Evolutionary conservation across 1,140 invertebrate species (phyloP), one percentile per base, ranked within the genome.

Genomic region (Delia radicum): DNA sequence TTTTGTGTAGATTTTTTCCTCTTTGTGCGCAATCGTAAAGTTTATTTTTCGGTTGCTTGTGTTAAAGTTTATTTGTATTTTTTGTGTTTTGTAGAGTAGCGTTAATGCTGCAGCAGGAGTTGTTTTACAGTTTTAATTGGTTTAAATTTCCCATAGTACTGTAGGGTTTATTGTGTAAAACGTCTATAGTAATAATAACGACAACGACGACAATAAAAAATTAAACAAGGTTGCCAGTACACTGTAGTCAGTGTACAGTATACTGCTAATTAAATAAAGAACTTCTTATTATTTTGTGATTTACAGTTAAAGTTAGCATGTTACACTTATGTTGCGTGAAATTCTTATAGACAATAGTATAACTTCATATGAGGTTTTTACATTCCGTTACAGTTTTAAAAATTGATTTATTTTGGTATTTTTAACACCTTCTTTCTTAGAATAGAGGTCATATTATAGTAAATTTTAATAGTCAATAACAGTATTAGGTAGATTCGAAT

Each of bases 61-160:
- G 27, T 26, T 69, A 69, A 28, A 31, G 29, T 33, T 65, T 65
- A 27, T 27, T 10, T 65, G 26, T 28, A 15, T 42, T 42, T 42
- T 42, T 10, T 42, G 10, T 12, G 37, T 69, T 37, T 8, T 69
- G 65, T 69, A 69, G 29, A 69, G n/a, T 21, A 55, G 48, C 24
- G 18, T 55, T 55, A 69, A 69, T 69, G n/a, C 65, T 69, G 65
- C 65, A 69, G n/a, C 65, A 69, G 65, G 65, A 69, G 24, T 69
- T 33, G 24, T 69, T 69, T 69, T 69, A 69, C 65, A 69, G 65
- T 69, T 69, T 69, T 69, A 69, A 69, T 69, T 69, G 29, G 65
- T 69, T 69, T 69, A 33, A 69, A 33, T 69, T 69, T 69, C 65
- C 65, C 65, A 69, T 33, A 69, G n/a, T 65, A 65, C 27, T 29